A percentile compares a stretch with the other conserved stretches of the same genome.
These are phyloP conservation scores for Crypturellus undulatus DNA, from an alignment of 2,113 vertebrate species.

Conservation along the genomic window DNA sequence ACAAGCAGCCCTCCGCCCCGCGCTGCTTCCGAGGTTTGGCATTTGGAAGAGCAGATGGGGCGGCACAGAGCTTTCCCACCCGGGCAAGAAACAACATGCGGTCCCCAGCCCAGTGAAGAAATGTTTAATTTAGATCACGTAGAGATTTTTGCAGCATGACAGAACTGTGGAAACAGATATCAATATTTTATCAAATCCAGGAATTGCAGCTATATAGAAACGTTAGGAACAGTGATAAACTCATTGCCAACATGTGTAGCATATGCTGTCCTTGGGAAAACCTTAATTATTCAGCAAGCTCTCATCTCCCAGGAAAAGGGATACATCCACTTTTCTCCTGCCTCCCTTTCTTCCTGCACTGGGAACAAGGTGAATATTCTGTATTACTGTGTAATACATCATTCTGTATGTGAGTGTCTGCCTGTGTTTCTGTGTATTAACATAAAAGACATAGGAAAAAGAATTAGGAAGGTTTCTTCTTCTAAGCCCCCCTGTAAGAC, in stretches of 20 bases:
- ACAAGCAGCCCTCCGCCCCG: not conserved
- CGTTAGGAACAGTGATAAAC: slow-evolving; percentile 42
- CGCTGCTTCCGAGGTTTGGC: slow-evolving; percentile 32
- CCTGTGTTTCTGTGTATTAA: no score
- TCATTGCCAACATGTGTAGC: not conserved
- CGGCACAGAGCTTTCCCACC: slow-evolving; percentile 24
- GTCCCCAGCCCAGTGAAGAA: not conserved
- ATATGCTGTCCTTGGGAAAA: slow-evolving; percentile 6
- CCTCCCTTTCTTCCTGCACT: not conserved
- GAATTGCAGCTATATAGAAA: slow-evolving; percentile 64
- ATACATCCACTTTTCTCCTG: not conserved
- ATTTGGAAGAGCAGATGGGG: slow-evolving; percentile 61
- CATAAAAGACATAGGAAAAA: not conserved
- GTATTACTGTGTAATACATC: not conserved
- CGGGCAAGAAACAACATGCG: slow-evolving; percentile 16
- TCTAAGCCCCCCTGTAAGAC: not conserved
- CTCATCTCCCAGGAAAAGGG: not conserved
- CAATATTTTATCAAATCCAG: slow-evolving; percentile 70
- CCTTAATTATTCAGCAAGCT: not conserved
- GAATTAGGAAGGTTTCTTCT: not conserved
- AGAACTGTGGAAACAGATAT: slow-evolving; percentile 33
- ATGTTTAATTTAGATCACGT: slow-evolving; percentile 65
- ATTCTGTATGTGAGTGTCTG: rapidly evolving
- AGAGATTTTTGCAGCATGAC: slow-evolving; percentile 37
- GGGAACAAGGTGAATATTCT: not conserved